A percentile compares a stretch with the other conserved stretches of the same genome.
Conservation (phyloP, 2,113 vertebrate species). For the Etheostoma cragini region DNA sequence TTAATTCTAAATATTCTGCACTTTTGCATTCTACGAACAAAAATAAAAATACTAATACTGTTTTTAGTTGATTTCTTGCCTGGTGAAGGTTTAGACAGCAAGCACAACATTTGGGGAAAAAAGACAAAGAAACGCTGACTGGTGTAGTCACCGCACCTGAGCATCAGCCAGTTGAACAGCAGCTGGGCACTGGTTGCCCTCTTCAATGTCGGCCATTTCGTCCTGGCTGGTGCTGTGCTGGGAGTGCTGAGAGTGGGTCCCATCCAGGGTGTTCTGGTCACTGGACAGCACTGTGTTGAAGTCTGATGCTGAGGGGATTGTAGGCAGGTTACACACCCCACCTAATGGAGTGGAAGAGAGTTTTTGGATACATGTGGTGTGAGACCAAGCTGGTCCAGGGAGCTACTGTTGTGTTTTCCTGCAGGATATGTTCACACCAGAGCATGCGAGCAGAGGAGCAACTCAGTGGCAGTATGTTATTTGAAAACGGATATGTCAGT, state of each 20-base stretch:
- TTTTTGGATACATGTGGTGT: not conserved
- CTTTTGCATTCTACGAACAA: not conserved
- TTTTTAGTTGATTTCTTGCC: not conserved
- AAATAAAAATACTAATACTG: not conserved
- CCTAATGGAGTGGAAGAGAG: slow-evolving; percentile 80
- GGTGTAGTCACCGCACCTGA: slow-evolving; percentile 84
- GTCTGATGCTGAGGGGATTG: slow-evolving; percentile 96
- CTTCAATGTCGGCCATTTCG: slow-evolving; percentile 92
- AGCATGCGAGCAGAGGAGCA: not conserved
- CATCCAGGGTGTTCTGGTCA: slow-evolving; percentile 97
- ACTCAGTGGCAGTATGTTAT: not conserved
- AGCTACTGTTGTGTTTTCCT: not conserved
- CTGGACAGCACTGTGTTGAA: slow-evolving; percentile 97
- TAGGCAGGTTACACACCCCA: slow-evolving; percentile 91
- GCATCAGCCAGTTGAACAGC: slow-evolving; percentile 98
- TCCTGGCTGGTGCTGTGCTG: slow-evolving; percentile 98
- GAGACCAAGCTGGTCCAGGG: not conserved
- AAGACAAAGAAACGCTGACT: not conserved
- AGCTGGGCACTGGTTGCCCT: slow-evolving; percentile 93
- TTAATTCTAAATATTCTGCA: not conserved
- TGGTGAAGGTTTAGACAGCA: slow-evolving; percentile 6
- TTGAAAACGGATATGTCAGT: not conserved
- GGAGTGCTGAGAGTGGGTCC: slow-evolving; percentile 95
- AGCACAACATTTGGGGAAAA: not conserved
- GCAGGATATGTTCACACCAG: not conserved